A percentile compares a stretch with the other conserved stretches of the same genome.
These are phyloP conservation scores for Nannoperca australis DNA, from an alignment of 2,797 vertebrate species.

Conservation along the genomic window DNA sequence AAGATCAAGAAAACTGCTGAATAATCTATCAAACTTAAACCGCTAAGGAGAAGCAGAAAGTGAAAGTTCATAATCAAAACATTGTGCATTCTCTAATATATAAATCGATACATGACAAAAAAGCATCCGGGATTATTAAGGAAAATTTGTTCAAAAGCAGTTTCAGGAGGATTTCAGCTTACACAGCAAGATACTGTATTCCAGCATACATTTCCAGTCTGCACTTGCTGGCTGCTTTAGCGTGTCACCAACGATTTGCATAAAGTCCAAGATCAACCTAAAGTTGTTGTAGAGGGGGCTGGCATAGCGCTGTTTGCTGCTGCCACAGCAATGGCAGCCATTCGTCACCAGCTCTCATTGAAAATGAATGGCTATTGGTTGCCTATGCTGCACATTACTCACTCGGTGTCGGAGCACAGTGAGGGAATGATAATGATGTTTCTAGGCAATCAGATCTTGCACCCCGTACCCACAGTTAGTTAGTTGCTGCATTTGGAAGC, in stretches of 20 bases:
- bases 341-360: slow-evolving; percentile 48
- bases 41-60: not conserved
- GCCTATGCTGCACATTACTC: slow-evolving; percentile 59
- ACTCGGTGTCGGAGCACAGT: slow-evolving; percentile 45
- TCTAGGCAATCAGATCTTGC: slow-evolving; percentile 31
- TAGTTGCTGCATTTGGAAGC: slow-evolving; percentile 27
- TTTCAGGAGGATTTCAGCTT: not conserved
- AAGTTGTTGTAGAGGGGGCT: slow-evolving; percentile 9
- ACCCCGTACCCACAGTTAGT: slow-evolving; percentile 27
- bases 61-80: not conserved
- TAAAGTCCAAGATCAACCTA: slow-evolving; percentile 27
- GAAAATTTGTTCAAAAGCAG: not conserved
- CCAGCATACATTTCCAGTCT: not conserved
- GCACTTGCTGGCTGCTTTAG: slow-evolving; percentile 5
- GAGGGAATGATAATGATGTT: slow-evolving; percentile 57
- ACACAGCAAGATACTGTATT: not conserved
- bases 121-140: not conserved
- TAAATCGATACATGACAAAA: not conserved
- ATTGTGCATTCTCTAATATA: not conserved
- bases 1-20: not conserved
- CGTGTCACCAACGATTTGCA: slow-evolving; percentile 30
- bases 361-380: slow-evolving; percentile 63
- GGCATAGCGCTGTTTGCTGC: slow-evolving; percentile 23
- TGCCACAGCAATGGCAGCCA: slow-evolving; percentile 44
- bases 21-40: not conserved